Percentiles rank a stretch among this genome's conserved stretches.
Evolutionary conservation across 2,113 vertebrate species (phyloP).

Genomic region (Columbina picui): DNA sequence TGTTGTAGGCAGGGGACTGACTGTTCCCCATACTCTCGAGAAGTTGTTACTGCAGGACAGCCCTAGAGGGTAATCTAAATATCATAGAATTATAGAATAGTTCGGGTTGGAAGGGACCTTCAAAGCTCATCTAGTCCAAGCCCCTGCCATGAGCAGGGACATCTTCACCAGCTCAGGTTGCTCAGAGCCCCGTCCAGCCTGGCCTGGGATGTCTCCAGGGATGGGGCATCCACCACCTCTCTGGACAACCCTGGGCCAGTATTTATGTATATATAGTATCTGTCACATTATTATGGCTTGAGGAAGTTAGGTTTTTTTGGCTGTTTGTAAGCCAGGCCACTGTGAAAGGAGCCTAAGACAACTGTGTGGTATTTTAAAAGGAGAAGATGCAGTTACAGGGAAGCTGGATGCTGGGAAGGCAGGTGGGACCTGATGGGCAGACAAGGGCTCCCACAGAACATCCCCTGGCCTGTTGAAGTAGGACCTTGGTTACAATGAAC

Average conservation of each 20-base stretch:
- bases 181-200: no score
- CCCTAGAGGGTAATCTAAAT: neutral
- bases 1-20: neutral
- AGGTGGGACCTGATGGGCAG: neutral
- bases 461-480: neutral
- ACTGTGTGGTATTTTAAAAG: neutral
- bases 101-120: no score
- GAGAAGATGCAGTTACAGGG: neutral
- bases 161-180: no score
- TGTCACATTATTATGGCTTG: rapidly evolving
- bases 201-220: no score
- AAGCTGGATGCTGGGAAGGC: neutral
- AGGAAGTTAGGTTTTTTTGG: neutral
- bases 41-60: neutral
- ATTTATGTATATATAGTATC: neutral
- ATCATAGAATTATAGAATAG: no score
- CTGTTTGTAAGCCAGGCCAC: neutral
- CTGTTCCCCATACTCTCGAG: neutral
- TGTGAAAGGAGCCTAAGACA: neutral
- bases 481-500: neutral
- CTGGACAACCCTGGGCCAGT: no score
- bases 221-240: no score
- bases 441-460: neutral
- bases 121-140: no score
- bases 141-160: no score